Percentiles rank a stretch among this genome's conserved stretches.
These are phyloP conservation scores for Drosophila lini DNA, from an alignment of 1,140 invertebrate species.

Conservation along the genomic window DNA sequence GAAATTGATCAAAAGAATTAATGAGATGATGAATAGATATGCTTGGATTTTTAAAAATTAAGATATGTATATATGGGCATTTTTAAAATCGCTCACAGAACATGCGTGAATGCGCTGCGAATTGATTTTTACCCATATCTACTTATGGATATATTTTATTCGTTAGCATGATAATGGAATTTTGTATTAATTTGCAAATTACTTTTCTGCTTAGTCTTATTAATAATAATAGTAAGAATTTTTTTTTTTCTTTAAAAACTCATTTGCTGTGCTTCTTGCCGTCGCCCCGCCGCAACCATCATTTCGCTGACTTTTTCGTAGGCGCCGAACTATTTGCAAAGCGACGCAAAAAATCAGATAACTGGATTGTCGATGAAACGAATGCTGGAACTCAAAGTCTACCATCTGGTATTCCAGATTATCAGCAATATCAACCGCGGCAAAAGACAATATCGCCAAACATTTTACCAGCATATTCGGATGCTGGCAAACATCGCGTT, in stretches of 20 bases:
- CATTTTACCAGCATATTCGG: constrained; percentile 83
- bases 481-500: constrained; percentile 79
- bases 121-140: background rate
- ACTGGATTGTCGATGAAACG: constrained; percentile 93
- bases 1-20: too few relatives aligned
- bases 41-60: too few relatives aligned
- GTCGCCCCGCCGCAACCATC: background rate
- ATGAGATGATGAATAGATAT: too few relatives aligned
- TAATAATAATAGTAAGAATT: constrained; percentile 12
- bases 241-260: constrained; percentile 7
- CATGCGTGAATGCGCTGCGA: background rate
- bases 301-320: constrained; percentile 66
- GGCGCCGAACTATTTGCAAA: constrained; percentile 95
- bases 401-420: constrained; percentile 80
- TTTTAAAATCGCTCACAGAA: too few relatives aligned
- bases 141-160: background rate
- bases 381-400: constrained; percentile 85
- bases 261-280: constrained; percentile 33
- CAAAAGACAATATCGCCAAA: constrained; percentile 65
- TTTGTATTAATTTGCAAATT: background rate
- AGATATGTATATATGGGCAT: too few relatives aligned
- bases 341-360: constrained; percentile 92
- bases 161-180: background rate
- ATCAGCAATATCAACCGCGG: constrained; percentile 76
- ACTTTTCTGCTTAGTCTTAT: background rate